Evolutionary conservation across 2,113 vertebrate genomes (phyloP), one percentile per base, ranked within the genome.

Genomic region (Chaenocephalus aceratus): DNA sequence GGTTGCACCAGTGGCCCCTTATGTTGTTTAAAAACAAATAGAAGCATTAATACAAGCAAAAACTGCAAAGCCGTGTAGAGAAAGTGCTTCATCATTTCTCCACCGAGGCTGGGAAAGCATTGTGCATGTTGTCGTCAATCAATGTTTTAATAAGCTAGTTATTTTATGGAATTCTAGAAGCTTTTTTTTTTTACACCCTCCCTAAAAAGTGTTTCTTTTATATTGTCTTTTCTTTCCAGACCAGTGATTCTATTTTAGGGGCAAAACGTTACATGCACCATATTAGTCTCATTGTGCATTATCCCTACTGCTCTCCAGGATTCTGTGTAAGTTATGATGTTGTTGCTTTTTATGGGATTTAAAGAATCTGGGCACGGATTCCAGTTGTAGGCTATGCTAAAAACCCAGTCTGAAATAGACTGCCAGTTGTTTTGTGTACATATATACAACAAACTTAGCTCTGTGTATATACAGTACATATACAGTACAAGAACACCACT

Each of bases 401-500:
- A 85, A 86, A 71, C 46, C 79, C 85, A 89, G 90, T 89, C 93
- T 91, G 86, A 89, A 57, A 45, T 41, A 68, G 89, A 89, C 88
- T 91, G 88, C 57, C 84, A 77, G 72, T 76, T 75, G 66, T 90
- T 89, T 86, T 84, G 87, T 94, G 92, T 93, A 93, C 93, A 94
- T 90, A 91, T 92, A 92, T 92, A 92, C 90, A 80, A 89, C 91
- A 83, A 92, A 79, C 60, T 58, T 86, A 91, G 89, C 79, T 94
- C 88, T 94, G 87, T 94, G 92, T 94, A 91, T 92, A 92, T 94
- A 95, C 84, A 89, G 88, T 91, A 94, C 93, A 93, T 93, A 93
- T 92, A 94, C 92, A 91, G 90, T 89, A 89, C 89, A 91, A 92
- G 86, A 86, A 93, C 92, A 92, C 87, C 93, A 93, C 86, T 90